Evolutionary conservation across 2,113 vertebrate genomes (phyloP).

Genomic region (Girardinichthys multiradiatus): DNA sequence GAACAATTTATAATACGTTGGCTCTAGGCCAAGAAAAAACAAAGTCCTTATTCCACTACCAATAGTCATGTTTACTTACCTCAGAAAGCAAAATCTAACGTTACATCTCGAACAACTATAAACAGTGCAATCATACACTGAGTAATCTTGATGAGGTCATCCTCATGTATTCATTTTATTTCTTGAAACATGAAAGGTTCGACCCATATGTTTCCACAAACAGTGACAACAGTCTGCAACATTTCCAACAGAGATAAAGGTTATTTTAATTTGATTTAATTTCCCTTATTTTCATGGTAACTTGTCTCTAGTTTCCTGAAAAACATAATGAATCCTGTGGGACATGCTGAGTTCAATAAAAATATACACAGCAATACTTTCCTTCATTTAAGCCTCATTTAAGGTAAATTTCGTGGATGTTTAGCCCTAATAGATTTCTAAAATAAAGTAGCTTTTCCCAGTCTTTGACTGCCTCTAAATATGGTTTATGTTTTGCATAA

Average conservation of each 20-base stretch:
- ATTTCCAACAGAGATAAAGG: conserved; percentile 13
- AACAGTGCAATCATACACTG: not conserved
- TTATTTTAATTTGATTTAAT: conserved; percentile 1
- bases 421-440: conserved; percentile 39
- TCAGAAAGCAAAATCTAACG: conserved; percentile 12
- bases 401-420: conserved; percentile 32
- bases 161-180: conserved; percentile 13
- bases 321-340: conserved; percentile 17
- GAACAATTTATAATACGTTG: conserved; percentile 4
- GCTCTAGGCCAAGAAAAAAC: not conserved
- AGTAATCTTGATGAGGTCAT: conserved; percentile 4
- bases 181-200: not conserved
- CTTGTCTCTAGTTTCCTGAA: conserved; percentile 10
- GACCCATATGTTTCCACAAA: conserved; percentile 5
- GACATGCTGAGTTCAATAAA: conserved; percentile 31
- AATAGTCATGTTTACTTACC: not conserved
- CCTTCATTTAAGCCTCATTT: conserved; percentile 36
- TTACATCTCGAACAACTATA: not conserved
- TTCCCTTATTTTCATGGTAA: conserved; percentile 12
- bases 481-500: conserved; percentile 49
- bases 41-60: not conserved
- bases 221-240: not conserved
- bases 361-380: conserved; percentile 41
- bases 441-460: conserved; percentile 35
- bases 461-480: conserved; percentile 12